Conservation (phyloP, 92 coral and sea anemone species). For the Palythoa heliodiscus region DNA sequence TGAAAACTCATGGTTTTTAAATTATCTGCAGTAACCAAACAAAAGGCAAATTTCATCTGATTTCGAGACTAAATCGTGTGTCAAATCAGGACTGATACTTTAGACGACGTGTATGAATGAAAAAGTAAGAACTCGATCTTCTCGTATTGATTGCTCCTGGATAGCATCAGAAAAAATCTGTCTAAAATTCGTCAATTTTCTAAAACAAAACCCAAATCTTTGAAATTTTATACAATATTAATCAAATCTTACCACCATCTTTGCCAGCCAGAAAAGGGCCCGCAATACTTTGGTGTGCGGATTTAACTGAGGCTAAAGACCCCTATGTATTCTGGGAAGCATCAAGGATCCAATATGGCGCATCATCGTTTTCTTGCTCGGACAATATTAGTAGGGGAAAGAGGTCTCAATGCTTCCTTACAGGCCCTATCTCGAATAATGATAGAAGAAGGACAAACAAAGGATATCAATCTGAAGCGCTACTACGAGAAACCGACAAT, state of each 20-base stretch:
- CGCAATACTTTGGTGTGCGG: slow-evolving; percentile 42
- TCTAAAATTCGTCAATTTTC: neutral
- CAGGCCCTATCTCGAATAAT: slow-evolving; percentile 76
- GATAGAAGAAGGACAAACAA: slow-evolving; percentile 82
- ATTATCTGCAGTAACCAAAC: neutral
- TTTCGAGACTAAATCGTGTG: neutral
- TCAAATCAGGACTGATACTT: neutral
- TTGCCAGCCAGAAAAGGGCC: slow-evolving; percentile 66
- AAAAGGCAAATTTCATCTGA: neutral
- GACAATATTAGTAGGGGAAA: slow-evolving; percentile 83
- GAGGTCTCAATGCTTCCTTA: slow-evolving; percentile 71
- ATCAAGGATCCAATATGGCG: slow-evolving; percentile 82
- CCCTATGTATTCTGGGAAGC: slow-evolving; percentile 4
- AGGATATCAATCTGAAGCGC: slow-evolving; percentile 85
- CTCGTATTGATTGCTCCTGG: neutral
- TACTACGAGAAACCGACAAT: slow-evolving; percentile 95
- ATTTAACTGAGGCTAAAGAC: neutral
- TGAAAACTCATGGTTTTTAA: neutral
- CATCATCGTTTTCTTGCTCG: slow-evolving; percentile 91
- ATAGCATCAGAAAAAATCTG: neutral
- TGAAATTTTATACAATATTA: slow-evolving; percentile 9
- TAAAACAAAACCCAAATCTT: neutral
- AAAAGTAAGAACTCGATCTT: neutral
- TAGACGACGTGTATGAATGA: neutral
- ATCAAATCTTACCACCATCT: slow-evolving; percentile 83